Evolutionary conservation across 2,113 vertebrate species (phyloP).

Genomic region (Toxotes jaculatrix): DNA sequence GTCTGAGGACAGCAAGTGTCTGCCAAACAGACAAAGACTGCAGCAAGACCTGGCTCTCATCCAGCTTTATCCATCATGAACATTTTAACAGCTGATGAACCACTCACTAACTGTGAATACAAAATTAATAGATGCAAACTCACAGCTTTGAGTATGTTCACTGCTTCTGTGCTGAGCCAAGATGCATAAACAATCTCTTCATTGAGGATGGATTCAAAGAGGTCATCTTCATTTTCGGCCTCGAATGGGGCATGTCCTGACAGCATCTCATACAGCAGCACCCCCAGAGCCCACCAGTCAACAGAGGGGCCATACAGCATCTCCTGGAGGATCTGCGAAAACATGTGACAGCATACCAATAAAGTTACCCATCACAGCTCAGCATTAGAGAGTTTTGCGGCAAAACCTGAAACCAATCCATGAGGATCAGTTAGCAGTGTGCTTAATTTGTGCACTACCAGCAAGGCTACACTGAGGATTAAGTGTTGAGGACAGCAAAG

Average conservation of each 20-base stretch:
- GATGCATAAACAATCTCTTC: conserved; percentile 94
- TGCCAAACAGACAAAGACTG: conserved; percentile 23
- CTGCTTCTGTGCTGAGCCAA: conserved; percentile 91
- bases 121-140: conserved; percentile 72
- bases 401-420: background rate
- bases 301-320: conserved; percentile 96
- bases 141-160: conserved; percentile 94
- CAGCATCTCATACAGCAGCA: conserved; percentile 97
- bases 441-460: conserved; percentile 22
- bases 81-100: background rate
- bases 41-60: conserved; percentile 13
- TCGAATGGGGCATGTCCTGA: conserved; percentile 96
- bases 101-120: background rate
- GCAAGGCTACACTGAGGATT: conserved; percentile 28
- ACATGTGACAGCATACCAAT: conserved; percentile 26
- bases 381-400: background rate
- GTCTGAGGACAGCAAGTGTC: background rate
- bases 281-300: conserved; percentile 99
- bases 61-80: background rate
- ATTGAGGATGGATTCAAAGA: conserved; percentile 96
- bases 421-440: conserved; percentile 8
- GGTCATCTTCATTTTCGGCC: conserved; percentile 96
- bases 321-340: conserved; percentile 94
- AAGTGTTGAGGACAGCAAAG: conserved; percentile 42
- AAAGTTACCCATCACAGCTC: background rate